These are phyloP conservation scores for Lonchura striata DNA, from an alignment of 2,113 vertebrate genomes.

Conservation along the genomic window DNA sequence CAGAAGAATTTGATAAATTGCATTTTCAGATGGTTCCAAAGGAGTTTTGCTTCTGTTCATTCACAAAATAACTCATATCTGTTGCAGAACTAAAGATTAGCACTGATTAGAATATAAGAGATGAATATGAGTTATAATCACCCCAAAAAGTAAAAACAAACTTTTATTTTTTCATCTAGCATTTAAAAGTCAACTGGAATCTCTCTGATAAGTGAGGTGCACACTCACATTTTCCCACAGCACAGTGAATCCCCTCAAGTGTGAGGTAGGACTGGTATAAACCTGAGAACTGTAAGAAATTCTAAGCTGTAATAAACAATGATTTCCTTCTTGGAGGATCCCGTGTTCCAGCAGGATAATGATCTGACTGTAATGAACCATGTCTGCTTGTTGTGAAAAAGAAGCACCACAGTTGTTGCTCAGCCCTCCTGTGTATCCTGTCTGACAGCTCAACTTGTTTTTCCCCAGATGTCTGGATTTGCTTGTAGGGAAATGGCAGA, in stretches of 20 bases:
- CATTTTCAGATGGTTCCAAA: background rate
- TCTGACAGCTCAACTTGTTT: background rate
- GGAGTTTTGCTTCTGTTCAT: background rate
- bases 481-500: constrained; percentile 4
- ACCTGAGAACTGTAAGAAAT: background rate
- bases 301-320: background rate
- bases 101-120: background rate
- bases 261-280: background rate
- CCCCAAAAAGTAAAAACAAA: background rate
- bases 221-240: background rate
- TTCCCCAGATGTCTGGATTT: background rate
- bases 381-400: constrained; percentile 10
- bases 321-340: constrained; percentile 11
- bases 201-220: background rate
- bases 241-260: background rate
- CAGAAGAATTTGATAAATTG: background rate
- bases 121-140: background rate
- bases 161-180: background rate
- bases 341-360: constrained; percentile 34
- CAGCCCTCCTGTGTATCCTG: constrained; percentile 7
- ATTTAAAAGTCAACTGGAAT: background rate
- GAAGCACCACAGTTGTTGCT: background rate
- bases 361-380: constrained; percentile 49
- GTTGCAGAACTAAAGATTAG: background rate
- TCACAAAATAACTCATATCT: background rate